Evolutionary conservation across 2,888 invertebrate species (phyloP).

Genomic region (Xestia rhomboidea): DNA sequence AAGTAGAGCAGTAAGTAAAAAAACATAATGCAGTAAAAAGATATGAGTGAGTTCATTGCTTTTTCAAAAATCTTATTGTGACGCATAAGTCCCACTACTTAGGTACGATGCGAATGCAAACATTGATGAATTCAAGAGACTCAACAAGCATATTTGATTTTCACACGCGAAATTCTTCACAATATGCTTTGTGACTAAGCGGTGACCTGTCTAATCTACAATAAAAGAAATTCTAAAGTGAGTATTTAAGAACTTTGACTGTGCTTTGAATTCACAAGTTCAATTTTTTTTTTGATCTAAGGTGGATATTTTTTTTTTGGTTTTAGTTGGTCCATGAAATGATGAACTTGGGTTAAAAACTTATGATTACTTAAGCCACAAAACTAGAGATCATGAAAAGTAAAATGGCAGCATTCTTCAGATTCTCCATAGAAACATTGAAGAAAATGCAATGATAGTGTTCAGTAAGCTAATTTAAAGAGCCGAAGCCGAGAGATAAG

Average conservation of each 20-base stretch:
- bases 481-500: constrained; percentile 62
- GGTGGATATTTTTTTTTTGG: not conserved
- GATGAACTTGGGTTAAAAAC: not conserved
- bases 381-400: not conserved
- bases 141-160: constrained; percentile 69
- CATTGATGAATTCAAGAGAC: constrained; percentile 66
- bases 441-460: constrained; percentile 47
- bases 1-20: not conserved
- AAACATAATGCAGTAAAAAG: not conserved
- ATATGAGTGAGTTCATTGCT: constrained; percentile 27
- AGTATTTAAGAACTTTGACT: not conserved
- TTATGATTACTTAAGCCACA: not conserved
- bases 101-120: constrained; percentile 64
- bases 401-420: constrained; percentile 6
- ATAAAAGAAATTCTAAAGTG: constrained; percentile 9
- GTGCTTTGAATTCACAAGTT: not conserved
- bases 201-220: constrained; percentile 28
- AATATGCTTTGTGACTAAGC: constrained; percentile 39
- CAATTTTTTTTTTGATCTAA: not conserved
- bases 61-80: constrained; percentile 39
- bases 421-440: constrained; percentile 18
- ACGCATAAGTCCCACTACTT: constrained; percentile 58
- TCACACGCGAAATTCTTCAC: constrained; percentile 68
- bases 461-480: constrained; percentile 56
- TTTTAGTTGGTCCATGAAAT: not conserved